Percentiles rank a stretch among this genome's conserved stretches.
Conservation (phyloP, 2,888 invertebrate species). For the Lymantria dispar region DNA sequence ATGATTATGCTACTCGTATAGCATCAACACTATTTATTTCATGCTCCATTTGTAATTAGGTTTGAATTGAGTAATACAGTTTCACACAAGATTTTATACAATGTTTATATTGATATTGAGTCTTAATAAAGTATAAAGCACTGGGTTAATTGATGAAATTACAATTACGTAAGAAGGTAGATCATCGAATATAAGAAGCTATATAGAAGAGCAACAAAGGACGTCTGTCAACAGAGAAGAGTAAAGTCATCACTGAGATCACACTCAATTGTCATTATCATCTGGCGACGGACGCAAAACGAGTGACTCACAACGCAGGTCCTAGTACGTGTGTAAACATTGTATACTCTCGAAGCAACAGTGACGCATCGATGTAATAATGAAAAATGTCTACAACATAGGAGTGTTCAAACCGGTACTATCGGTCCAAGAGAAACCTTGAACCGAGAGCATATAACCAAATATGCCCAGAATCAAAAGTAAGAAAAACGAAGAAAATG, state of each 20-base stretch:
- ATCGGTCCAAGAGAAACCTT: conserved; percentile 31
- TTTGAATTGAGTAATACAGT: conserved; percentile 47
- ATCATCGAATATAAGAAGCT: conserved; percentile 13
- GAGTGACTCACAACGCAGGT: conserved; percentile 67
- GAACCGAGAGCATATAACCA: conserved; percentile 18
- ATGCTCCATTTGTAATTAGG: conserved; percentile 55
- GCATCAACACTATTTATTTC: conserved; percentile 46
- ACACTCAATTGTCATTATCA: conserved; percentile 55
- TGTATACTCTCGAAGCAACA: conserved; percentile 50
- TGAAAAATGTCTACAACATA: conserved; percentile 55
- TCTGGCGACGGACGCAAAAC: conserved; percentile 51
- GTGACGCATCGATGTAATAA: conserved; percentile 61
- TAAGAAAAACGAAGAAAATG: too few species aligned
- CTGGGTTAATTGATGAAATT: conserved; percentile 24
- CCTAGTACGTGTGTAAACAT: conserved; percentile 67
- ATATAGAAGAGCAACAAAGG: conserved; percentile 29
- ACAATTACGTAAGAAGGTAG: conserved; percentile 16
- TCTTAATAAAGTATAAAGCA: conserved; percentile 15
- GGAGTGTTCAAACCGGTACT: conserved; percentile 52
- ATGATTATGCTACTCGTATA: conserved; percentile 31
- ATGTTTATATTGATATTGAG: conserved; percentile 23
- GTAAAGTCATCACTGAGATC: conserved; percentile 50
- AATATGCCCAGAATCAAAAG: too few species aligned
- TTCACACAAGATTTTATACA: conserved; percentile 43
- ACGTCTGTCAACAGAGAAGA: conserved; percentile 42